Evolutionary conservation across 2,888 invertebrate species (phyloP).

Genomic region (Myathropa florea): DNA sequence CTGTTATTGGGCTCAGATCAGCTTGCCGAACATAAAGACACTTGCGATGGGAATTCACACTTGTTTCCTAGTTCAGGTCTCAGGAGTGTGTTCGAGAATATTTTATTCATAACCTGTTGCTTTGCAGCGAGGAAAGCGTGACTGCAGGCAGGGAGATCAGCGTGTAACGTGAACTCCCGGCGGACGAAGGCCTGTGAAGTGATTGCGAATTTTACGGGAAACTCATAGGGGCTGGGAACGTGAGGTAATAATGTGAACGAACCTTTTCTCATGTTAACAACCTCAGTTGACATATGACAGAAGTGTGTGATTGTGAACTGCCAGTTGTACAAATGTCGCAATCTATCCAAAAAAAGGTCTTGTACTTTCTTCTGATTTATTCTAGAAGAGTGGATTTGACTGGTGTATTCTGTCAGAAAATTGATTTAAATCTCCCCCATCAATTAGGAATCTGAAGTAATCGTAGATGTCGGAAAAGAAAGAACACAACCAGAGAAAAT

Average conservation of each 20-base stretch:
- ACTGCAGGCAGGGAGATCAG: background rate
- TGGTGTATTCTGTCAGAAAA: too few relatives aligned
- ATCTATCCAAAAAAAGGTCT: too few relatives aligned
- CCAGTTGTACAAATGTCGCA: background rate
- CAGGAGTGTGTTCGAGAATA: background rate
- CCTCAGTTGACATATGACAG: background rate
- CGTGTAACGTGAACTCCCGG: background rate
- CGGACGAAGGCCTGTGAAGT: background rate
- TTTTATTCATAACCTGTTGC: background rate
- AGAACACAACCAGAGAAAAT: too few relatives aligned
- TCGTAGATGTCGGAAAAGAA: too few relatives aligned
- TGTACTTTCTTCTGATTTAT: too few relatives aligned
- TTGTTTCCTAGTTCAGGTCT: background rate
- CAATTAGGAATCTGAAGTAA: too few relatives aligned
- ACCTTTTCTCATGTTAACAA: background rate
- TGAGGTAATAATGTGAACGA: background rate
- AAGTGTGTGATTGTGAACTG: background rate
- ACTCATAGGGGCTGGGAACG: background rate
- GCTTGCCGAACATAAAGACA: background rate
- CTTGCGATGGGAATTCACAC: background rate
- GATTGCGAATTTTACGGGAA: background rate
- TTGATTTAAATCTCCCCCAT: too few relatives aligned
- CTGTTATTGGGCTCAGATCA: background rate
- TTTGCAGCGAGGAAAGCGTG: background rate
- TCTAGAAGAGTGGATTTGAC: too few relatives aligned